Evolutionary conservation across 2,888 invertebrate species (phyloP).

Genomic region (Acrobasis repandana): DNA sequence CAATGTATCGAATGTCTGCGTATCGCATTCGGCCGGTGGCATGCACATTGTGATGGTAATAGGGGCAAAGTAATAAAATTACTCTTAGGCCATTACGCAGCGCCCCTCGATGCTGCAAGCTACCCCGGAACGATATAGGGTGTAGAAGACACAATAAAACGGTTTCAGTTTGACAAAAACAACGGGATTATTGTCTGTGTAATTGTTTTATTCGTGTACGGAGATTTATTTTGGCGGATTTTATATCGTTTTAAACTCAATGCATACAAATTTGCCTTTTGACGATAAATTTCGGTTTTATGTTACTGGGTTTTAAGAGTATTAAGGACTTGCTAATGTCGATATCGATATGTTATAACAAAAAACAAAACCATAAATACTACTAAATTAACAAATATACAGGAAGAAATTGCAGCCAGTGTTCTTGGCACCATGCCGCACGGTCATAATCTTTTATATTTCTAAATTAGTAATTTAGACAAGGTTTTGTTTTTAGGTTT

Average conservation of each 20-base stretch:
- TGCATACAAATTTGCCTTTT: slow-evolving; percentile 32
- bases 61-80: slow-evolving; percentile 83
- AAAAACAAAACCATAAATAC: not conserved
- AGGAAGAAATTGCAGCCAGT: too few species aligned
- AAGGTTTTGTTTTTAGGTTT: too few species aligned
- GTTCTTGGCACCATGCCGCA: too few species aligned
- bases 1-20: slow-evolving; percentile 53
- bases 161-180: slow-evolving; percentile 67
- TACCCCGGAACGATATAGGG: slow-evolving; percentile 65
- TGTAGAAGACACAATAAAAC: slow-evolving; percentile 69
- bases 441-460: too few species aligned
- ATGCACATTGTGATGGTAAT: slow-evolving; percentile 81
- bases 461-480: too few species aligned
- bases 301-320: slow-evolving; percentile 27
- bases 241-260: slow-evolving; percentile 34
- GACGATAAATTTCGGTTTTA: slow-evolving; percentile 26
- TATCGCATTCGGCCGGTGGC: slow-evolving; percentile 74
- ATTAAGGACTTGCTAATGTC: slow-evolving; percentile 21
- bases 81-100: slow-evolving; percentile 81
- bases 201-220: slow-evolving; percentile 64
- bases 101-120: slow-evolving; percentile 59
- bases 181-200: slow-evolving; percentile 67
- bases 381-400: too few species aligned
- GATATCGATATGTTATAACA: not conserved
- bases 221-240: slow-evolving; percentile 49